These are phyloP conservation scores for Anniella stebbinsi DNA, from an alignment of 2,797 vertebrate genomes.

Conservation along the genomic window DNA sequence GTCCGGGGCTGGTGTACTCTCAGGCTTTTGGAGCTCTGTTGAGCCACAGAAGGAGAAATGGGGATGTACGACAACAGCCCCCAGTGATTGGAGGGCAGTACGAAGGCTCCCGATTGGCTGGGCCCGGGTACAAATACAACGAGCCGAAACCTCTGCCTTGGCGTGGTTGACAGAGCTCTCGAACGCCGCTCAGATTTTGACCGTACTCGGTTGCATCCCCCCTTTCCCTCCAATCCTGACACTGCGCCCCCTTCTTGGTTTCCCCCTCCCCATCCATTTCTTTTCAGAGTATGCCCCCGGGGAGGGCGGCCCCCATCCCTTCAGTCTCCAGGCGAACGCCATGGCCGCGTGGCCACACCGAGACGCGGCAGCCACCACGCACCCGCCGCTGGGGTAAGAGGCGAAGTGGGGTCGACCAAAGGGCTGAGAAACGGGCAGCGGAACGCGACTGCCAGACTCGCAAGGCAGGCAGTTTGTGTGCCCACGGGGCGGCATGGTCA, in stretches of 20 bases:
- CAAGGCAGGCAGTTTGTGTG: neutral
- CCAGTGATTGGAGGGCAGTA: neutral
- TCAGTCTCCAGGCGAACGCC: slow-evolving; percentile 82
- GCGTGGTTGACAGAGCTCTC: no score
- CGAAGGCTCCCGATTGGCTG: neutral
- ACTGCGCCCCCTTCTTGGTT: neutral
- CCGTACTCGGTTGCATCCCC: neutral
- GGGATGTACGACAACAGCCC: neutral
- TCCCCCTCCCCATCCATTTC: accelerated
- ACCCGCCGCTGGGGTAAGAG: slow-evolving; percentile 79
- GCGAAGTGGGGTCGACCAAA: slow-evolving; percentile 28
- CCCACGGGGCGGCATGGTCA: no score
- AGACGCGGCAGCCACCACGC: slow-evolving; percentile 74
- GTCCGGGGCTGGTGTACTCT: neutral
- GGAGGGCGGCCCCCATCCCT: slow-evolving; percentile 75
- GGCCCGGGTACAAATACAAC: neutral
- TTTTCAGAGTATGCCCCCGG: slow-evolving; percentile 73
- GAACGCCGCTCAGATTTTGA: no score
- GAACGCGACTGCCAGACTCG: neutral
- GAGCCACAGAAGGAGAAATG: neutral
- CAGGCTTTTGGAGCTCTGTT: neutral
- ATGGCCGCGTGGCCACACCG: slow-evolving; percentile 84
- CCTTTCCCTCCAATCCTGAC: no score
- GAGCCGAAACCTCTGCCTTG: no score
- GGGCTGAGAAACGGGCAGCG: no score